phyloP scores from a whole-genome alignment of 2,113 vertebrate species.

The Sus scrofa region T2T-Sscrofa CM000828.6:36397001-36397500 shows the following conservation, averaged over 20 bases:
- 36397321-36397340: conserved; percentile 67
- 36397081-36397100: background rate
- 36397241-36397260: conserved; percentile 69
- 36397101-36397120: conserved; percentile 50
- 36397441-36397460: conserved; percentile 50
- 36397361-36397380: conserved; percentile 13
- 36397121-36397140: conserved; percentile 49
- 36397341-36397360: conserved; percentile 58
- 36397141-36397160: conserved; percentile 34
- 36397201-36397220: conserved; percentile 65
- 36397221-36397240: conserved; percentile 68
- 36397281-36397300: conserved; percentile 62
- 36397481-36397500: conserved; percentile 21
- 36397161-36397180: conserved; percentile 61
- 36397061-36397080: conserved; percentile 58
- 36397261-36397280: conserved; percentile 64
- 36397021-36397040: conserved; percentile 5
- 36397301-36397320: conserved; percentile 72
- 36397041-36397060: conserved; percentile 36
- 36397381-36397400: background rate
- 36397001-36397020: conserved; percentile 23
- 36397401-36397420: conserved; percentile 54
- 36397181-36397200: conserved; percentile 58
- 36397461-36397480: conserved; percentile 56
- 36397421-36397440: conserved; percentile 53